Base-by-base conservation (phyloP, 35 echinoderm and acorn worm species). In the Ophiothrix spiculata region DNA sequence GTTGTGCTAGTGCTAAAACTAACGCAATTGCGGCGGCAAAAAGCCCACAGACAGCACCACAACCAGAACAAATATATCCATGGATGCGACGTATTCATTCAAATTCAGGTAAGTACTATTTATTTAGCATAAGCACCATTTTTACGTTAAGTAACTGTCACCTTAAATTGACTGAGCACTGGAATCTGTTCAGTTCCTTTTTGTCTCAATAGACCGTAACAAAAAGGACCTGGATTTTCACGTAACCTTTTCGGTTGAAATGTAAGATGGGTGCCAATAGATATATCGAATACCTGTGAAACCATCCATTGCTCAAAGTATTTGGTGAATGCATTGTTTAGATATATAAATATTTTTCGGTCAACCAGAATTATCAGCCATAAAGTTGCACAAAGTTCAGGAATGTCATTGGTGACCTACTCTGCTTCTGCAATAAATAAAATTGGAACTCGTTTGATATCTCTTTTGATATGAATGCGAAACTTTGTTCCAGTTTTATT, bases 21-120 rank as follows among this genome's bases (percentile, higher is more conserved):
- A 69, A 69, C 60, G 60, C 60, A 12, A n/a, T 79, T 29, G 60
- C 85, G 39, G 69, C 84, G 31, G 86, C 86, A 85, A 92, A 92
- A 37, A 86, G 79, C 19, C 84, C 86, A 35, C 85, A 86, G 69
- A 81, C 84, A 82, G 56, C 84, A 33, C 86, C 36, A 6, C 77
- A 85, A 83, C 84, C 90, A 11, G 90, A 92, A 31, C 90, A 92
- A 56, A 87, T 92, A 11, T 92, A 92, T 56, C 90, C 90, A 4
- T 92, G 90, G 90, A 92, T 92, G 90, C 49, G 90, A 39, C 38
- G 90, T 35, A 92, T 92, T 36, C 90, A 92, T 64, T 85, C 90
- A 17, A 92, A 92, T 81, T 87, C 90, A 10, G 90, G 60, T 69
- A 69, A 69, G 60, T 2, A 69, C 10, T 6, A 69, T n/a, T n/a